Evolutionary conservation across 1,140 invertebrate genomes (phyloP).

Genomic region (Ips nitidus): DNA sequence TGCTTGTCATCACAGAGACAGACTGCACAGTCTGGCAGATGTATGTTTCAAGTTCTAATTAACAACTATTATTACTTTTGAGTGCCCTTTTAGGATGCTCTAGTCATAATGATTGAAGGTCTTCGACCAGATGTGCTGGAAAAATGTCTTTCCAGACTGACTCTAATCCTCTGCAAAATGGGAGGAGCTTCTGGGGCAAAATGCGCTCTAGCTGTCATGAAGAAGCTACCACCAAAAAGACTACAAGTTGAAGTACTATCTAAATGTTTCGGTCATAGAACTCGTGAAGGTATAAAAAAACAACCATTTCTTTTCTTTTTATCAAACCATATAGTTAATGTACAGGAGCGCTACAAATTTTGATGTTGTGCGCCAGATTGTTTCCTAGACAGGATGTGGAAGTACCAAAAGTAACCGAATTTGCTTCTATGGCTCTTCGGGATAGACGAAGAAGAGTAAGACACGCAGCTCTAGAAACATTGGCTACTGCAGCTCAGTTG

Average conservation of each 20-base stretch:
- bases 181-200: constrained; percentile 60
- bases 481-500: constrained; percentile 76
- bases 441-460: constrained; percentile 74
- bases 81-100: constrained; percentile 21
- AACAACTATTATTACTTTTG: background rate
- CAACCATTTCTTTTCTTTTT: too few species aligned
- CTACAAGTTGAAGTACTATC: constrained; percentile 50
- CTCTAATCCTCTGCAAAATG: constrained; percentile 61
- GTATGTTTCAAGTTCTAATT: constrained; percentile 25
- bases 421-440: constrained; percentile 61
- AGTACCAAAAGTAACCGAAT: constrained; percentile 60
- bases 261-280: constrained; percentile 36
- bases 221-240: constrained; percentile 61
- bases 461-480: constrained; percentile 77
- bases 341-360: constrained; percentile 70
- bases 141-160: constrained; percentile 54
- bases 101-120: constrained; percentile 30
- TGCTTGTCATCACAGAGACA: constrained; percentile 50
- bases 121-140: constrained; percentile 53
- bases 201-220: constrained; percentile 66
- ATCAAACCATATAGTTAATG: background rate
- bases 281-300: constrained; percentile 32
- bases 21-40: constrained; percentile 43
- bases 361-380: constrained; percentile 74
- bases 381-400: constrained; percentile 83